Evolutionary conservation across 2,113 vertebrate genomes (phyloP).

Genomic region (Campylomormyrus tamandua): DNA sequence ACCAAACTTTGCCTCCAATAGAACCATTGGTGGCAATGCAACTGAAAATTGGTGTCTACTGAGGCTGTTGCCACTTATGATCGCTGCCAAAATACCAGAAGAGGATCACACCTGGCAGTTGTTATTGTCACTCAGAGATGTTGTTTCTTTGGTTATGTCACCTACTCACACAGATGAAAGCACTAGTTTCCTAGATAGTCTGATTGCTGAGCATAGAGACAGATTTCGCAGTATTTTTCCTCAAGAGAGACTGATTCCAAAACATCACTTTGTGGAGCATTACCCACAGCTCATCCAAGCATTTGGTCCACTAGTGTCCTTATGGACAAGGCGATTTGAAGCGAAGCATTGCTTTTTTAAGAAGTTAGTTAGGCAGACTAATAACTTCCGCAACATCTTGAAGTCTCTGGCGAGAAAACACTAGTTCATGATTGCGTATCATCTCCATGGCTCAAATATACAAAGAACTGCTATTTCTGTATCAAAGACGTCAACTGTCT

Average conservation of each 20-base stretch:
- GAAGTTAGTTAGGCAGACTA: conserved; percentile 25
- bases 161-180: too few species aligned
- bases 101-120: conserved; percentile 27
- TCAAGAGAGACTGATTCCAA: too few species aligned
- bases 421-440: conserved; percentile 28
- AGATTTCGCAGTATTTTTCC: too few species aligned
- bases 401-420: conserved; percentile 33
- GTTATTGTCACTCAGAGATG: conserved; percentile 28
- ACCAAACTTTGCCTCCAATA: too few species aligned
- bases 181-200: too few species aligned
- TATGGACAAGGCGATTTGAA: conserved; percentile 32
- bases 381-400: conserved; percentile 25
- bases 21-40: too few species aligned
- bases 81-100: conserved; percentile 21
- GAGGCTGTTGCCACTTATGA: too few species aligned
- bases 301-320: conserved; percentile 30
- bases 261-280: not conserved
- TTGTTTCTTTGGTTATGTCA: not conserved
- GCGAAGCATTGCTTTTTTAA: conserved; percentile 27
- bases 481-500: too few species aligned
- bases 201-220: too few species aligned
- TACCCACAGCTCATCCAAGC: conserved; percentile 28
- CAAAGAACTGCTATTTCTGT: too few species aligned
- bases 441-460: conserved; percentile 15
- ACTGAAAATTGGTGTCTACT: too few species aligned